phyloP scores from a whole-genome alignment of 2,888 invertebrate genomes.

The Hanleya hanleyi region DNA sequence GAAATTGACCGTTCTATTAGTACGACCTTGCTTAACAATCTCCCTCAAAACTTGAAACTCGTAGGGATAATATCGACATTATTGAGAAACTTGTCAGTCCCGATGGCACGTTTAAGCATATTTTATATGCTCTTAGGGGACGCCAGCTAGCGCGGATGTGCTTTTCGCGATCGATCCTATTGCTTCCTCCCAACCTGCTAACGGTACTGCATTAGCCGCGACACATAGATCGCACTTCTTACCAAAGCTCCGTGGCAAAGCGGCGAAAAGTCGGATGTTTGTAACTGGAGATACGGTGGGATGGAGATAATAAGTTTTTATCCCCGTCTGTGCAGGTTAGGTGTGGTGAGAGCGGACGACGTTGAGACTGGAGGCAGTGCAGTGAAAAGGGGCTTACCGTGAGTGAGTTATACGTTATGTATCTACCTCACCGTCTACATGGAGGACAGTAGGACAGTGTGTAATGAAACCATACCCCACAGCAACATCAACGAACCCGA shows the following conservation, averaged over 20 bases:
- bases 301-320: no score
- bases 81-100: background rate
- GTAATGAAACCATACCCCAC: background rate
- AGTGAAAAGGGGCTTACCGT: no score
- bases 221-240: no score
- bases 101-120: constrained; percentile 1
- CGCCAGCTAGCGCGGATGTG: background rate
- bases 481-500: constrained; percentile 14
- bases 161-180: background rate
- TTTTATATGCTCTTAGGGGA: constrained; percentile 1
- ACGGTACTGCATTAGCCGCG: no score
- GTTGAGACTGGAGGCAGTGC: no score
- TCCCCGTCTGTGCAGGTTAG: no score
- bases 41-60: background rate
- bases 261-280: no score
- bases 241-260: no score
- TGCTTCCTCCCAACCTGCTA: no score
- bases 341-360: no score
- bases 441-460: background rate
- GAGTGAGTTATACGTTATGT: no score
- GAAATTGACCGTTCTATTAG: background rate
- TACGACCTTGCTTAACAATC: background rate
- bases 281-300: no score
- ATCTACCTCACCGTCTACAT: background rate
- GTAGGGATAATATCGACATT: background rate